Evolutionary conservation across 2,888 invertebrate species (phyloP).

Genomic region (Lacanobia wlatinum): DNA sequence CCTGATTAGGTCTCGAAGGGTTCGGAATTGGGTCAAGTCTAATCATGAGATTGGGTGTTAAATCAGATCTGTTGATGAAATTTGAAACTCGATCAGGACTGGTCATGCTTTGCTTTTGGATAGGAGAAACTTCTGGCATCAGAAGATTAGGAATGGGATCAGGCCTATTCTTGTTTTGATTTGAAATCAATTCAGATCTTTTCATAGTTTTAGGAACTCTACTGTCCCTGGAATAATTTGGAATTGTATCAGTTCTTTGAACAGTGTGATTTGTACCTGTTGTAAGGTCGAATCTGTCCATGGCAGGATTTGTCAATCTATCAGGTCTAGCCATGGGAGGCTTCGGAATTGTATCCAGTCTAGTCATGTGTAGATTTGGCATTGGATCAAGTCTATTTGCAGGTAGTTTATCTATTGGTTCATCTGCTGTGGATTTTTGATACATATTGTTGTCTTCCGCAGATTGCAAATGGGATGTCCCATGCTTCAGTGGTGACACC

Average conservation of each 20-base stretch:
- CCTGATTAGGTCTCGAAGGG: conserved; percentile 8
- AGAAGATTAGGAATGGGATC: conserved; percentile 14
- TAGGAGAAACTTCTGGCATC: conserved; percentile 31
- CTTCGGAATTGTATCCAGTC: conserved; percentile 65
- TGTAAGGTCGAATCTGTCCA: conserved; percentile 50
- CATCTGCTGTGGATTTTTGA: conserved; percentile 33
- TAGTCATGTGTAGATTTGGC: conserved; percentile 52
- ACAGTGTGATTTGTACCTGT: conserved; percentile 61
- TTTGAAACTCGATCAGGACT: conserved; percentile 28
- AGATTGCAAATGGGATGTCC: conserved; percentile 44
- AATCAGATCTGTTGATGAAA: conserved; percentile 29
- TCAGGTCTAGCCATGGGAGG: conserved; percentile 11
- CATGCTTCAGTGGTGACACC: conserved; percentile 60
- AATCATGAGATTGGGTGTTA: conserved; percentile 15
- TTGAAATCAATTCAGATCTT: conserved; percentile 29
- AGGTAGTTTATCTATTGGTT: conserved; percentile 23
- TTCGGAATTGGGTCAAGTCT: conserved; percentile 30
- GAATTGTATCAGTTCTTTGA: conserved; percentile 63
- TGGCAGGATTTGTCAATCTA: conserved; percentile 3
- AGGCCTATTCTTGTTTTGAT: conserved; percentile 14
- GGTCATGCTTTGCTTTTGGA: conserved; percentile 19
- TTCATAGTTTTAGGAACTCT: conserved; percentile 59
- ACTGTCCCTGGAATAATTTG: conserved; percentile 45
- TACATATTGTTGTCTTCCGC: conserved; percentile 48
- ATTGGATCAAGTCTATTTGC: conserved; percentile 62